phyloP scores from a whole-genome alignment of 1,140 invertebrate genomes.

The Drosophila lowei region DNA sequence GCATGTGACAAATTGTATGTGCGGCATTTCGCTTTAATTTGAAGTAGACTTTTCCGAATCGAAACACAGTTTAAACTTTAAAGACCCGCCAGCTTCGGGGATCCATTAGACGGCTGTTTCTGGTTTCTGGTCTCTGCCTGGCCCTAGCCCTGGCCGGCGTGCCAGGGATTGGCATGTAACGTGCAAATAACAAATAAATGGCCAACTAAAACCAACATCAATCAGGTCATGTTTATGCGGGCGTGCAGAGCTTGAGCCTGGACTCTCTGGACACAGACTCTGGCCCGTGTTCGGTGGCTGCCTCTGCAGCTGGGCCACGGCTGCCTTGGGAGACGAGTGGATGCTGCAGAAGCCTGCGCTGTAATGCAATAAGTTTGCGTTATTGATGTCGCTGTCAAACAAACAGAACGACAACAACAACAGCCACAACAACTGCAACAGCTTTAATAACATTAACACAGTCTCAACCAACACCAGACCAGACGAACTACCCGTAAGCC shows the following conservation, averaged over 20 bases:
- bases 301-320: slow-evolving; percentile 21
- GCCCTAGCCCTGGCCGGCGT: background rate
- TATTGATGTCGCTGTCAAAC: slow-evolving; percentile 35
- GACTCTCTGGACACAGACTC: background rate
- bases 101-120: slow-evolving; percentile 28
- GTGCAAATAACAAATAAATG: slow-evolving; percentile 69
- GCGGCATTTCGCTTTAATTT: slow-evolving; percentile 20
- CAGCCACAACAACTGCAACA: background rate
- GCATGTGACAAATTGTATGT: slow-evolving; percentile 37
- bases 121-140: background rate
- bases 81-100: slow-evolving; percentile 12
- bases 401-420: slow-evolving; percentile 14
- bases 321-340: too few species aligned
- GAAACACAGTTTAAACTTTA: slow-evolving; percentile 17
- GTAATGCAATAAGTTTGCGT: slow-evolving; percentile 20
- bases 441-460: background rate
- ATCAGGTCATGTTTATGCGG: slow-evolving; percentile 72
- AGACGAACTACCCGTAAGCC: too few species aligned
- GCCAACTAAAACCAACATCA: slow-evolving; percentile 62
- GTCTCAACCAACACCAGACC: too few species aligned
- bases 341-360: slow-evolving; percentile 9
- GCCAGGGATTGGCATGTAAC: slow-evolving; percentile 33
- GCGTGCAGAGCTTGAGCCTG: slow-evolving; percentile 4
- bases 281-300: background rate
- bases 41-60: slow-evolving; percentile 3